phyloP scores from a whole-genome alignment of 2,888 invertebrate genomes.

The Pollenia amentaria region DNA sequence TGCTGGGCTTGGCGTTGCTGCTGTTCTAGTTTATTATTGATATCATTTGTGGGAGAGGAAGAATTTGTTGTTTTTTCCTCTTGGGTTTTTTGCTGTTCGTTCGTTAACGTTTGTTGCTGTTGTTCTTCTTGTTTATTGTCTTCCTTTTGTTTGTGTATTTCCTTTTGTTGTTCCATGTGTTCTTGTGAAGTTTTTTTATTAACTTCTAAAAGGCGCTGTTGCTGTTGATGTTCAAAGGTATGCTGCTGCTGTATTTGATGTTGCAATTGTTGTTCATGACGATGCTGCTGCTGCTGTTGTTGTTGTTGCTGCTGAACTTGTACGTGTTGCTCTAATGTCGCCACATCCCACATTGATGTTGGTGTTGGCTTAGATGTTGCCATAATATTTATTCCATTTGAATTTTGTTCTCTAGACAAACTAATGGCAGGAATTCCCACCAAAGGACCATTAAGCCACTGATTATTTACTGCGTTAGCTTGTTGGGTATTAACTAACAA shows the following conservation, averaged over 20 bases:
- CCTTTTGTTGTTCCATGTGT: constrained; percentile 52
- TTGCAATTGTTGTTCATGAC: constrained; percentile 29
- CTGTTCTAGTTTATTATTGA: constrained; percentile 34
- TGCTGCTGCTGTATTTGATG: constrained; percentile 50
- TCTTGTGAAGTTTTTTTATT: constrained; percentile 41
- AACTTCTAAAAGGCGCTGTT: constrained; percentile 38
- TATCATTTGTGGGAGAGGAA: constrained; percentile 14
- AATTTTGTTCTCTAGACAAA: constrained; percentile 48
- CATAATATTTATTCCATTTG: not conserved
- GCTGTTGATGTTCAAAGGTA: constrained; percentile 52
- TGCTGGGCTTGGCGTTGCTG: constrained; percentile 54
- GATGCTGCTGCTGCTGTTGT: constrained; percentile 41
- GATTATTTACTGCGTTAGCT: constrained; percentile 46
- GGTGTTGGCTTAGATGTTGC: constrained; percentile 70
- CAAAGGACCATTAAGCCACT: constrained; percentile 69
- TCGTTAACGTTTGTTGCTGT: constrained; percentile 47
- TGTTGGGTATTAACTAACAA: constrained; percentile 48
- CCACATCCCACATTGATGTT: constrained; percentile 78
- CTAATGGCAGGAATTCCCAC: constrained; percentile 71
- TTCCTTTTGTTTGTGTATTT: constrained; percentile 8
- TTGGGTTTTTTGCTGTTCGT: constrained; percentile 43
- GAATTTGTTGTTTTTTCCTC: not conserved
- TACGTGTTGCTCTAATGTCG: constrained; percentile 76
- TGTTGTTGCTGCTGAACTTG: constrained; percentile 76
- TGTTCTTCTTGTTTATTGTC: constrained; percentile 34